Percentiles rank a stretch among this genome's conserved stretches.
These are phyloP conservation scores for Antedon mediterranea DNA, from an alignment of 53 echinoderm and acorn worm genomes.

Conservation along the genomic window DNA sequence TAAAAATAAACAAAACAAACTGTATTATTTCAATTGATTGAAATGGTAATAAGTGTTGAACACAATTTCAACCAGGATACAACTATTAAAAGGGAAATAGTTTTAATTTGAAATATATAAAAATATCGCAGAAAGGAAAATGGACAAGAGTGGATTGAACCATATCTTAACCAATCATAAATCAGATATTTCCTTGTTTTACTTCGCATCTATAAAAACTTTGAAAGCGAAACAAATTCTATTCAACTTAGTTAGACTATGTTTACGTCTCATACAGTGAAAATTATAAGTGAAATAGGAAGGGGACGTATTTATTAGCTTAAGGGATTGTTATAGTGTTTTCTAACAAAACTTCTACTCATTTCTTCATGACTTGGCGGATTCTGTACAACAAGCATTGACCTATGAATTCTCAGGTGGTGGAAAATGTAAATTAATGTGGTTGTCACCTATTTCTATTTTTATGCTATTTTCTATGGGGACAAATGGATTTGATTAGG, in stretches of 20 bases:
- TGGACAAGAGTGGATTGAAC: too few species aligned
- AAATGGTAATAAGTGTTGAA: too few species aligned
- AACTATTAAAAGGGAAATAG: too few species aligned
- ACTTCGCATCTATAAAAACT: not conserved
- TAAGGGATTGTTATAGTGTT: not conserved
- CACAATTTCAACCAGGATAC: too few species aligned
- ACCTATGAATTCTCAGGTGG: not conserved
- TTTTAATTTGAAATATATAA: too few species aligned
- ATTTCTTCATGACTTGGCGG: not conserved
- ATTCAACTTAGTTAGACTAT: not conserved
- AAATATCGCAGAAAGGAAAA: too few species aligned
- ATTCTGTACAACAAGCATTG: not conserved
- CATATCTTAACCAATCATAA: not conserved
- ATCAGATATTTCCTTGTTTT: not conserved
- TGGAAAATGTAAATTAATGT: not conserved
- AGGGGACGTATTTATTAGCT: not conserved
- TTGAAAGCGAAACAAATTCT: not conserved
- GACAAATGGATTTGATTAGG: not conserved
- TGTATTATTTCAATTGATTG: too few species aligned
- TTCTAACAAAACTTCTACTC: not conserved
- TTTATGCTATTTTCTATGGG: not conserved
- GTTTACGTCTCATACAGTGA: not conserved
- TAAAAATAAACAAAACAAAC: too few species aligned
- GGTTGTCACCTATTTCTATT: not conserved
- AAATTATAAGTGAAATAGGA: not conserved